Evolutionary conservation across 2,113 vertebrate species (phyloP), one percentile per base, ranked within the genome.

Genomic region (Callopanchax toddi): DNA sequence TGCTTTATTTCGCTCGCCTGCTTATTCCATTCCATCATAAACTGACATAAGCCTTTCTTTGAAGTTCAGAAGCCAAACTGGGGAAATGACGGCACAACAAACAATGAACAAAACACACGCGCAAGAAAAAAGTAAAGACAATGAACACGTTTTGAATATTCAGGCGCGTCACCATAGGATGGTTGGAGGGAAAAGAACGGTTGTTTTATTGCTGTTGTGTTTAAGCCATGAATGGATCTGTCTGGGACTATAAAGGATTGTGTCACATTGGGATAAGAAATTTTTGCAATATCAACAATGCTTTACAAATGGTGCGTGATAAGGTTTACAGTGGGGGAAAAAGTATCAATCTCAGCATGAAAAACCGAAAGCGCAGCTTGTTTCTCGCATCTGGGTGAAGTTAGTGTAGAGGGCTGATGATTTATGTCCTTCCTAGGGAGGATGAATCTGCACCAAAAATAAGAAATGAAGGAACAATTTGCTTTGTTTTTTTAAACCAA

Each of bases 91-190:
- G 77, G 86, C 81, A 81, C 73, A 79, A 87, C 85, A 90, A 89
- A 92, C 90, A 91, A 91, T 86, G 84, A 90, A 90, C 86, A 90
- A 89, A 91, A 87, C 75, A 74, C 73, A 49, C 60, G 22, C 40
- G 16, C 18, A 43, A 7, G 15, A 7, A 16, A 17, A 10, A 16
- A n/a, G 62, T 56, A 84, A 86, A 89, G 85, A 87, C 83, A 89
- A 91, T 83, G 83, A 87, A 71, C 77, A 59, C 69, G 78, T 67
- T 85, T 88, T 84, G 86, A 90, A 89, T 90, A 89, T 92, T 91
- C 86, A 88, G 85, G 85, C 46, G 65, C 87, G 74, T 78, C 71
- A 56, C 77, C 55, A 61, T 52, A 69, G 80, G 81, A 86, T 64
- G 81, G 75, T 73, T 67, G 57, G 55, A 34, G 44, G 45, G 11